Base-by-base conservation (phyloP, 1,140 invertebrate species). In the Euwallacea similis region DNA sequence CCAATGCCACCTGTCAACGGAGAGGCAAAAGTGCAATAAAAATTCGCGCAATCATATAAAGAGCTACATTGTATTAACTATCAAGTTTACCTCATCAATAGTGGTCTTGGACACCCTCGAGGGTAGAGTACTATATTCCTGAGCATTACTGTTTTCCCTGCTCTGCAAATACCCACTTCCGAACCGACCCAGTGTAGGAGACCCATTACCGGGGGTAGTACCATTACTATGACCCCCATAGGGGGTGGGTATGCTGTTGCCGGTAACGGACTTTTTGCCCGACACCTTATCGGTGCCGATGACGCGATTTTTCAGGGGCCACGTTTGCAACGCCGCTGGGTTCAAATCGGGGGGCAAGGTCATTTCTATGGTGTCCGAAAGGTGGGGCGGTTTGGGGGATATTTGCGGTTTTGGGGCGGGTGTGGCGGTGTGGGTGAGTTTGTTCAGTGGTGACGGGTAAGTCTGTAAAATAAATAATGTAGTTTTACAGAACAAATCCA, bases 281-380 rank as follows among this genome's bases (percentile, higher is more conserved):
- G 2, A 84, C 83, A 84, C 84, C 60, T 82, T 84, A 0, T 82
- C 79, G 64, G 75, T 80, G 54, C 83, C 81, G 15, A 81, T 81
- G 11, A 85, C 78, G 76, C 86, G 87, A 71, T 87, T 88, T 76
- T 90, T 90, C 11, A 90, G 76, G 0, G 89, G 88, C 88, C 88
- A 90, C 7, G 88, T 87, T 55, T 87, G 85, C 16, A 78, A 71
- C 79, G 79, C 66, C 13, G 77, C 76, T 6, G 70, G 54, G 3
- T 78, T 79, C 6, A 84, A 55, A 42, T 86, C 83, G 0, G 80
- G 78, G 0, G 84, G 85, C 58, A 83, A 81, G 0, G 82, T 84
- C 16, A 86, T 85, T 72, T 87, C 85, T 13, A 87, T 86, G 0
- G 85, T 87, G 50, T 88, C 86, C 11, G 82, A 76, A 7, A 72